phyloP scores from a whole-genome alignment of 2,797 vertebrate genomes.

The Lithobates pipiens region DNA sequence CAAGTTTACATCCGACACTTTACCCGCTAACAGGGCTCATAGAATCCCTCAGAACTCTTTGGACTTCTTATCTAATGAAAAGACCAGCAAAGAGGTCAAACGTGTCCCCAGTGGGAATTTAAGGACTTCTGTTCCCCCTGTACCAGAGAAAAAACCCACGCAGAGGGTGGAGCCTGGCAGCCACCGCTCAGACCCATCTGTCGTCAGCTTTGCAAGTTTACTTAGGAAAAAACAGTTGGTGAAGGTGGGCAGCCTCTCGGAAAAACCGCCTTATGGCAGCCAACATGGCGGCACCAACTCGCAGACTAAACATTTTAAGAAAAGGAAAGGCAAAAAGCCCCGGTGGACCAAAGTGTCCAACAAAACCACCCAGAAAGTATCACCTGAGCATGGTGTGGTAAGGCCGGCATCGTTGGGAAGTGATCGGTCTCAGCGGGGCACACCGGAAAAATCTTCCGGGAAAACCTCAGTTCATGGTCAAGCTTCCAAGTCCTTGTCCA shows the following conservation, averaged over 20 bases:
- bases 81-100: conserved; percentile 71
- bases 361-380: conserved; percentile 71
- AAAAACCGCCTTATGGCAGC: conserved; percentile 75
- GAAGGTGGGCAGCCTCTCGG: conserved; percentile 74
- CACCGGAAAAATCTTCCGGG: conserved; percentile 73
- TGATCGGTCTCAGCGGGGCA: conserved; percentile 72
- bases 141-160: conserved; percentile 71
- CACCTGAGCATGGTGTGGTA: conserved; percentile 75
- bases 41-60: conserved; percentile 68
- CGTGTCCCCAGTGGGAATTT: conserved; percentile 69
- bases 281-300: conserved; percentile 71
- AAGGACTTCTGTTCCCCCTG: conserved; percentile 67
- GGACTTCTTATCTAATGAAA: conserved; percentile 71
- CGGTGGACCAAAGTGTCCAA: conserved; percentile 90
- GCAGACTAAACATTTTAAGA: conserved; percentile 87
- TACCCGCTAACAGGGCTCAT: conserved; percentile 68
- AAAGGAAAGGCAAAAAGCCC: conserved; percentile 88
- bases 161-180: conserved; percentile 71
- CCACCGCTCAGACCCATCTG: conserved; percentile 74
- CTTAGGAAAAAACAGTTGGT: conserved; percentile 79
- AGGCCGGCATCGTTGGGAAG: conserved; percentile 72
- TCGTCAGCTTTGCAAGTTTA: conserved; percentile 81
- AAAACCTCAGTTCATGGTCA: conserved; percentile 71
- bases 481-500: conserved; percentile 77
- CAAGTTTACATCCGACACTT: conserved; percentile 70